A percentile compares a stretch with the other conserved stretches of the same genome.
phyloP scores from a whole-genome alignment of 2,888 invertebrate genomes.

The Nomada flava region DNA sequence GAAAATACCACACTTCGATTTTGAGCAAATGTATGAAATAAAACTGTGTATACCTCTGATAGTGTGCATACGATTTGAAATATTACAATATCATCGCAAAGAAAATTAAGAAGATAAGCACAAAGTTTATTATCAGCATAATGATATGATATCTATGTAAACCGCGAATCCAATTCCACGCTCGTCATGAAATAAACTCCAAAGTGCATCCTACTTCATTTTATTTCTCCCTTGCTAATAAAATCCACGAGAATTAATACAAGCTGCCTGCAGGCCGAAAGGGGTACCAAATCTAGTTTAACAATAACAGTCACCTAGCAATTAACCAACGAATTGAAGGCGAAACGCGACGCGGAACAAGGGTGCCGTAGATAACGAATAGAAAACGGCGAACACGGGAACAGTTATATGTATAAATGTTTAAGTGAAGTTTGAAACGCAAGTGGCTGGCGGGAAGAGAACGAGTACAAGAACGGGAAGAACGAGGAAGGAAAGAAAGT shows the following conservation, averaged over 20 bases:
- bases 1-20: too few relatives aligned
- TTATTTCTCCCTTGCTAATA: too few relatives aligned
- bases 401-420: slow-evolving; percentile 1
- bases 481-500: slow-evolving; percentile 20
- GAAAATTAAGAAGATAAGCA: too few relatives aligned
- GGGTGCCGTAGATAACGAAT: neutral
- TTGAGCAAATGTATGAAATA: too few relatives aligned
- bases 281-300: neutral
- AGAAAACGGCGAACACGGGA: neutral
- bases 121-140: too few relatives aligned
- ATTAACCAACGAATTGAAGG: neutral
- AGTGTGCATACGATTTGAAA: too few relatives aligned
- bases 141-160: too few relatives aligned
- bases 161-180: too few relatives aligned
- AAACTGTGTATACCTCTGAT: too few relatives aligned
- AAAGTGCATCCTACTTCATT: too few relatives aligned
- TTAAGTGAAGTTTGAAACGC: slow-evolving; percentile 1
- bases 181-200: too few relatives aligned
- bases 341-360: neutral
- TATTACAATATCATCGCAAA: too few relatives aligned
- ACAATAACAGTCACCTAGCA: neutral
- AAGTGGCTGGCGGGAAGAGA: neutral
- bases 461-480: neutral
- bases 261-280: neutral
- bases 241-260: neutral